These are phyloP conservation scores for Sebastolobus altivelis DNA, from an alignment of 2,797 vertebrate species.

Conservation along the genomic window DNA sequence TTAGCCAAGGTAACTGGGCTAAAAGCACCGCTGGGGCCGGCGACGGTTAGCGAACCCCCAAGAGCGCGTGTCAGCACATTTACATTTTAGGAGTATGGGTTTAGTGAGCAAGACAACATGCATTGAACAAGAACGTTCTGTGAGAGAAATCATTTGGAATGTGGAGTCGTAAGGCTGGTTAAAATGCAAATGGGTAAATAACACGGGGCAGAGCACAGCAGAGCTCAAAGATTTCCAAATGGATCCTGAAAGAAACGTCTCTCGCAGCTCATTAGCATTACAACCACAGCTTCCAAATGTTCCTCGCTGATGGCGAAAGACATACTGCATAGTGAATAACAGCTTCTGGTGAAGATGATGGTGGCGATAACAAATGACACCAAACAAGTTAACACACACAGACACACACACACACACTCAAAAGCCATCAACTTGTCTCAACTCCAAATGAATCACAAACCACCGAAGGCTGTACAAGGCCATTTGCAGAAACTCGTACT, in stretches of 20 bases:
- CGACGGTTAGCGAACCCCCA: not conserved
- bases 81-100: slow-evolving; percentile 29
- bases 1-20: slow-evolving; percentile 48
- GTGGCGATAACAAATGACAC: slow-evolving; percentile 46
- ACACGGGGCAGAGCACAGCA: slow-evolving; percentile 25
- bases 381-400: slow-evolving; percentile 30
- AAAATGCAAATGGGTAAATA: slow-evolving; percentile 63
- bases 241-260: slow-evolving; percentile 55
- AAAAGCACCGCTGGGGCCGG: slow-evolving; percentile 40
- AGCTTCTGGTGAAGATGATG: slow-evolving; percentile 54
- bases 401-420: slow-evolving; percentile 20
- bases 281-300: slow-evolving; percentile 42
- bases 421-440: slow-evolving; percentile 46
- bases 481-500: slow-evolving; percentile 36
- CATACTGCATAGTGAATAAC: slow-evolving; percentile 42
- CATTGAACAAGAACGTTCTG: slow-evolving; percentile 38
- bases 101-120: slow-evolving; percentile 24
- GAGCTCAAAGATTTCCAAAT: slow-evolving; percentile 58
- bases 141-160: slow-evolving; percentile 45
- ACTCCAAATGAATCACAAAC: slow-evolving; percentile 42
- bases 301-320: slow-evolving; percentile 47
- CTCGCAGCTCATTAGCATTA: slow-evolving; percentile 64
- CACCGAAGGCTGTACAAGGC: slow-evolving; percentile 32
- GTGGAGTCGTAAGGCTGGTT: slow-evolving; percentile 30
- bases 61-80: slow-evolving; percentile 36